phyloP scores from a whole-genome alignment of 2,113 vertebrate genomes.

The Stomatorhinus ivindoensis region DNA sequence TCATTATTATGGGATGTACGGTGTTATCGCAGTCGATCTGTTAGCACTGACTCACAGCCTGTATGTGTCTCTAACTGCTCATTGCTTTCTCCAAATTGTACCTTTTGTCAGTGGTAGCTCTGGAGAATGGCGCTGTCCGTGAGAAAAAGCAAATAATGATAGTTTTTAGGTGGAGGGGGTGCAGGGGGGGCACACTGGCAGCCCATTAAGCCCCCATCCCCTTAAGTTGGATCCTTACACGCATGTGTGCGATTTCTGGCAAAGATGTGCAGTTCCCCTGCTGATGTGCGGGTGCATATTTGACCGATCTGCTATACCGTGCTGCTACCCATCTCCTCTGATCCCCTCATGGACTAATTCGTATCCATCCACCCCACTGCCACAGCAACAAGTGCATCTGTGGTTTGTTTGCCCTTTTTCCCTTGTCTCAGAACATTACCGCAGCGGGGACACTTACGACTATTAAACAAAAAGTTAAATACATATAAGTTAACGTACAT shows the following conservation, averaged over 20 bases:
- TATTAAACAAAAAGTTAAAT: neutral
- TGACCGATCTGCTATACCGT: neutral
- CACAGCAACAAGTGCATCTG: neutral
- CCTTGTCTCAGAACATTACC: constrained; percentile 20
- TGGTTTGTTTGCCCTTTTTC: neutral
- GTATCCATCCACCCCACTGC: neutral
- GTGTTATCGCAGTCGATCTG: neutral
- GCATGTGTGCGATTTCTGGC: neutral
- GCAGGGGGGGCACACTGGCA: neutral
- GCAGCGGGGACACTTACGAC: neutral
- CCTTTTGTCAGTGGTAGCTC: neutral
- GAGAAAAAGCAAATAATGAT: neutral
- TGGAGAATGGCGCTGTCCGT: neutral
- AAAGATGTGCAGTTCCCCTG: neutral
- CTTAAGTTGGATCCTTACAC: neutral
- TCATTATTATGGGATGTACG: constrained; percentile 9
- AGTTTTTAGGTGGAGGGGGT: neutral
- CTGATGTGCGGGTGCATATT: neutral
- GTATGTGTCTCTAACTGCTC: neutral
- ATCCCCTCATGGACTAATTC: neutral
- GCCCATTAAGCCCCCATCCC: neutral
- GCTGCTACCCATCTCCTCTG: neutral
- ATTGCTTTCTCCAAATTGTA: neutral
- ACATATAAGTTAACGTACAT: neutral
- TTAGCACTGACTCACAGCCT: neutral